phyloP scores from a whole-genome alignment of 2,113 vertebrate genomes.

The Bettongia penicillata region DNA sequence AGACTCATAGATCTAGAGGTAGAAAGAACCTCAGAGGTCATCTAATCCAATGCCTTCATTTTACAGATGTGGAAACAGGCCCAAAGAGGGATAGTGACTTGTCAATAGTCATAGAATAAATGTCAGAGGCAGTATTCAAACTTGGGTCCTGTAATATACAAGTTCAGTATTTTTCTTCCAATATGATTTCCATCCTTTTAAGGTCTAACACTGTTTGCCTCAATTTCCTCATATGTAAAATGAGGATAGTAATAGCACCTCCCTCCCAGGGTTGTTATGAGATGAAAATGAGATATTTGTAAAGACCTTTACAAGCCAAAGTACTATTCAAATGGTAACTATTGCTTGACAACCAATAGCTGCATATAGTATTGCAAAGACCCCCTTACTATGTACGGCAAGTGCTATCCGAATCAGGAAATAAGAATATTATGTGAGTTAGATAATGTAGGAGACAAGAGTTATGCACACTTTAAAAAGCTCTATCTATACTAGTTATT shows the following conservation, averaged over 20 bases:
- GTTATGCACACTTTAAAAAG: background rate
- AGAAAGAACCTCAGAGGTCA: background rate
- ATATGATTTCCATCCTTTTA: background rate
- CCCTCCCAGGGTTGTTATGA: background rate
- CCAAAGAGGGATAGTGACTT: conserved; percentile 20
- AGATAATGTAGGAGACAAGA: background rate
- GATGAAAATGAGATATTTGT: background rate
- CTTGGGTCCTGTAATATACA: background rate
- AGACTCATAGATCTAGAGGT: background rate
- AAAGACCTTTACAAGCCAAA: background rate
- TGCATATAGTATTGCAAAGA: background rate
- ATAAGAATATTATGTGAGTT: background rate
- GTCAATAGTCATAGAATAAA: background rate
- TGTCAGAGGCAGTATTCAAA: background rate
- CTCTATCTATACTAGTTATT: background rate
- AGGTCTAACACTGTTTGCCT: background rate
- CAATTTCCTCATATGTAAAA: background rate
- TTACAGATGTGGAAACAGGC: conserved; percentile 8
- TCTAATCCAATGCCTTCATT: background rate
- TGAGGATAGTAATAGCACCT: background rate
- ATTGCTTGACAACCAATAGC: background rate
- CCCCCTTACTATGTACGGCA: background rate
- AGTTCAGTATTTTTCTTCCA: background rate
- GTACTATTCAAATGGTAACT: background rate
- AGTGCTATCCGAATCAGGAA: background rate